Evolutionary conservation across 2,888 invertebrate genomes (phyloP), one percentile per base, ranked within the genome.

Genomic region (Acleris sparsana): DNA sequence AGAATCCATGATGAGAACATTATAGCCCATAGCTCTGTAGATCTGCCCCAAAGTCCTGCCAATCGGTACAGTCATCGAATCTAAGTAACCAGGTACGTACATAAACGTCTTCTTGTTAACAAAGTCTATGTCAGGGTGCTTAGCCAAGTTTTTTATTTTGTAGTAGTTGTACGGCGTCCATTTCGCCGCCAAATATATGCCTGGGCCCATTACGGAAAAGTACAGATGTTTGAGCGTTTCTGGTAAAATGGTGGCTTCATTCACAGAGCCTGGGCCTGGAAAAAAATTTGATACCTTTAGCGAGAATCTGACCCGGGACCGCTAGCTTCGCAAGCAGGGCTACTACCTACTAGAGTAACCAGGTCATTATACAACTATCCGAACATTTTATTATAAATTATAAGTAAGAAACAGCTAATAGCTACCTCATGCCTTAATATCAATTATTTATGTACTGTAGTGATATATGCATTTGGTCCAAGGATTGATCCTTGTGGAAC

Each of bases 31-130:
- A 16, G 62, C 61, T 20, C 20, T 62, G 17, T 68, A 71, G 1
- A 55, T 49, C n/a, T 63, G 57, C 20, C 57, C 58, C 46, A 70
- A 22, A n/a, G n/a, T 43, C 39, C 59, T 44, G 5, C 57, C 53
- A 13, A 66, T 9, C 0, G 67, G 65, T 16, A 63, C 56, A 39
- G 29, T 46, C 3, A 53, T n/a, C 22, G 64, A 53, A 44, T 70
- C 71, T 62, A 68, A 29, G 33, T 70, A 70, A 3, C 71, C 71
- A 20, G 59, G 55, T 1, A 68, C 63, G 43, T 66, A 70, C 16
- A 71, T n/a, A 6, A 67, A 7, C 11, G 69, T 68, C 46, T 52
- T 65, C 58, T 51, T 61, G 11, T 25, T 39, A 13, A 39, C 39
- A 43, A 62, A 63, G 46, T 68, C 63, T 22, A 68, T 43, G 17